Evolutionary conservation across 2,797 vertebrate genomes (phyloP).

Genomic region (Sebastes nivosus): DNA sequence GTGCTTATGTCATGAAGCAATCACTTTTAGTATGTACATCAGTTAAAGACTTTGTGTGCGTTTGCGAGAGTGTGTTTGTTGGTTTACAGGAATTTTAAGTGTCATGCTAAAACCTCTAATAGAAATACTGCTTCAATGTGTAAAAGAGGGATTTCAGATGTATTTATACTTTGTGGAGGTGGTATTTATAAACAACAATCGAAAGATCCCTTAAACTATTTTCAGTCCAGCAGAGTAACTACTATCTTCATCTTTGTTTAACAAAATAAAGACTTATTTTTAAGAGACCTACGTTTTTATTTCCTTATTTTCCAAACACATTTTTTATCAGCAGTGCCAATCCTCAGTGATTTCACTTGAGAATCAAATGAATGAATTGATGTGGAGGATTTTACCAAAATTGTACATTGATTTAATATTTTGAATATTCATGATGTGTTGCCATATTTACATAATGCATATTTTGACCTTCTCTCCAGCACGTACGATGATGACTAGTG

Average conservation of each 20-base stretch:
- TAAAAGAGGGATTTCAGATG: constrained; percentile 78
- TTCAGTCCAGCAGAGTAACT: constrained; percentile 73
- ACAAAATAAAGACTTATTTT: constrained; percentile 87
- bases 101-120: constrained; percentile 68
- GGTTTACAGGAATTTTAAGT: constrained; percentile 72
- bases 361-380: not conserved
- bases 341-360: not conserved
- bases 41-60: constrained; percentile 50
- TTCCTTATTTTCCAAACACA: not conserved
- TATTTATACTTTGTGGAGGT: constrained; percentile 84
- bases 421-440: not conserved
- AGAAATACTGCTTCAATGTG: constrained; percentile 71
- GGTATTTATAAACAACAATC: constrained; percentile 81
- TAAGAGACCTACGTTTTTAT: constrained; percentile 57
- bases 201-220: constrained; percentile 65
- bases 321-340: not conserved
- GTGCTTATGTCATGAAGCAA: constrained; percentile 57
- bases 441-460: not conserved
- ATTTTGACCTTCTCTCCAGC: not conserved
- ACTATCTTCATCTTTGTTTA: constrained; percentile 79
- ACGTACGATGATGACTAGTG: not conserved
- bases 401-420: not conserved
- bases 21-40: constrained; percentile 66
- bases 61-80: constrained; percentile 60
- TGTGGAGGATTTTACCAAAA: not conserved